Evolutionary conservation across 2,888 invertebrate species (phyloP), one percentile per base, ranked within the genome.

Genomic region (Dryobotodes eremita): DNA sequence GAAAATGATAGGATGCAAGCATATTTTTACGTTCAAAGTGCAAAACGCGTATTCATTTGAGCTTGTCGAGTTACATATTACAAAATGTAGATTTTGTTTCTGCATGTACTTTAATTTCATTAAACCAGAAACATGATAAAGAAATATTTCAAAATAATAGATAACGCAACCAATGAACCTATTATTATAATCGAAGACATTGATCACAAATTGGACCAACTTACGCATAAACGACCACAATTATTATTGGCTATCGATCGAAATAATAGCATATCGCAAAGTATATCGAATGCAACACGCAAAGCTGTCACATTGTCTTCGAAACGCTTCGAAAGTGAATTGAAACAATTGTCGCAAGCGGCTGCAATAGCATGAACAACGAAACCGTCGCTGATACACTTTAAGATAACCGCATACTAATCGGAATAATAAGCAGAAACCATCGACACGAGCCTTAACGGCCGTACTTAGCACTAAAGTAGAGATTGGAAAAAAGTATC

Each of bases 391-490:
- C 68, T 71, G 87, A 82, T 89, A 88, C 71, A 80, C 79, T 82
- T 83, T 80, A 80, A 84, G 88, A 88, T 89, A 88, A 89, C 81
- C 80, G 72, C 83, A 84, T 69, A 77, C 74, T 89, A 83, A 88
- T 88, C 89, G 76, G 62, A 80, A 86, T 88, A 89, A 88, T 83
- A 77, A 85, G 77, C 72, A 78, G 80, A 81, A 81, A 84, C 79
- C 65, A 77, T 77, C 26, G 59, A 31, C 61, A 62, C 31, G 15
- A 48, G 42, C 48, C 68, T 36, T 86, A 81, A 86, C 83, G 1
- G 71, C 57, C 36, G 70, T 75, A 86, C 77, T 86, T 78, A 80
- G 77, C 68, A 71, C 59, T 77, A 57, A 69, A 72, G 64, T 77
- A 80, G 50, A 20, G 66, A 59, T 46, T 72, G n/a, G 31, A 73